Base-by-base conservation (phyloP, 2,888 invertebrate genomes). In the Epistrophe grossulariae region DNA sequence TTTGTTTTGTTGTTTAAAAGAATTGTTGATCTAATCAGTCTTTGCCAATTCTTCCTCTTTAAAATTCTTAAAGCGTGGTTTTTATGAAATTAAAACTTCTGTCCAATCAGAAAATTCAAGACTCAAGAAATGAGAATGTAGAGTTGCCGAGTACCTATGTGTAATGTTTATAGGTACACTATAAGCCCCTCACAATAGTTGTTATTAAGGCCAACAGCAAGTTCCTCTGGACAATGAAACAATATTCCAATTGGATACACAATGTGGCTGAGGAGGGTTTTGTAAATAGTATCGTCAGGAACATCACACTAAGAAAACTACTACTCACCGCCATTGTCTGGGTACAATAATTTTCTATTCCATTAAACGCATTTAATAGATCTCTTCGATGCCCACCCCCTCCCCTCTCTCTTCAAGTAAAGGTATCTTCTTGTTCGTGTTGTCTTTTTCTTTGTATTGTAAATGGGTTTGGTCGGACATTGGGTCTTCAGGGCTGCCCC, bases 281-380 rank as follows among this genome's bases (percentile, higher is more conserved):
- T 19, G 59, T 59, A 62, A 19, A 31, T 28, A 48, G 79, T 57
- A 71, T 71, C 24, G 28, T 55, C 35, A 19, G 13, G 7, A 57
- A 60, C 17, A 17, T 40, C 35, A 19, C 55, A 57, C 24, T 52
- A 50, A 60, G 45, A 78, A 62, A 31, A 62, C 66, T 57, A 45
- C 64, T 64, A 35, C 55, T 35, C 40, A 50, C 62, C 79, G 59
- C 72, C 66, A 83, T 87, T 83, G 83, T 83, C 79, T 87, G 72
- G 76, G 52, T 72, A 87, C 82, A 71, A 45, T 64, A 28, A 87
- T 87, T 87, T 87, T 87, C 87, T 83, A 74, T 60, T 11, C 87
- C 87, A 87, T 87, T 87, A 79, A 83, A 83, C 87, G 83, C 83
- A 83, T 66, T 83, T 87, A 87, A 87, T 87, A 73, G 74, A 79